phyloP scores from a whole-genome alignment of 1,140 invertebrate genomes.

The Leptinotarsa texana region DNA sequence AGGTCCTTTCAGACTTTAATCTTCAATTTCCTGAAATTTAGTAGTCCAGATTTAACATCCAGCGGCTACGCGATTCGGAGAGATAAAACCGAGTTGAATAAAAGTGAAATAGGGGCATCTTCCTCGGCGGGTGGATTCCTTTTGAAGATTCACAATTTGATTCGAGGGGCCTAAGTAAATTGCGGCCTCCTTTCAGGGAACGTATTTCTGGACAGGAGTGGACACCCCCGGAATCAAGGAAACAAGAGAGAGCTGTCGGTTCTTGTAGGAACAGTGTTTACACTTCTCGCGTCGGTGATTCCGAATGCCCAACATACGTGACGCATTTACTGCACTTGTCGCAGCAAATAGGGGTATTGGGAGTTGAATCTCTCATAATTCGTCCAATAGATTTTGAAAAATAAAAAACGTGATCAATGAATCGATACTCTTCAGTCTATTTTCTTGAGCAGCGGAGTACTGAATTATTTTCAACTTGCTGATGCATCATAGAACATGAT shows the following conservation, averaged over 20 bases:
- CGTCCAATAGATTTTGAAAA: no score
- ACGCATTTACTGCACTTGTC: conserved; percentile 29
- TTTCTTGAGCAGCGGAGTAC: no score
- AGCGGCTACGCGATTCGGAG: conserved; percentile 43
- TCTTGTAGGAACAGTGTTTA: conserved; percentile 21
- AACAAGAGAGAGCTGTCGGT: conserved; percentile 7
- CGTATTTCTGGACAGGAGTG: conserved; percentile 17
- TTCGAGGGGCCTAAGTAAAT: conserved; percentile 53
- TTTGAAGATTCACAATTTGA: conserved; percentile 54
- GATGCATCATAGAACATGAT: no score
- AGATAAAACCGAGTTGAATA: conserved; percentile 51
- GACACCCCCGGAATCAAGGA: conserved; percentile 2
- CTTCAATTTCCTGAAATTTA: conserved; percentile 50
- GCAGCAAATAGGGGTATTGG: neutral
- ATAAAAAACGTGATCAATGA: no score
- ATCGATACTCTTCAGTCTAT: no score
- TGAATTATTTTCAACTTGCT: no score
- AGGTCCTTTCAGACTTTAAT: conserved; percentile 42
- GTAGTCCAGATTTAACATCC: conserved; percentile 46
- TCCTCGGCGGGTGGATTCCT: conserved; percentile 40
- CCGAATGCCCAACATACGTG: conserved; percentile 13
- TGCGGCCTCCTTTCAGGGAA: conserved; percentile 40
- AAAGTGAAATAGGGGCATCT: conserved; percentile 52
- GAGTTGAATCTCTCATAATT: neutral
- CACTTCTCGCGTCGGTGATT: conserved; percentile 15